phyloP scores from a whole-genome alignment of 2,113 vertebrate species.

The Gadus macrocephalus region DNA sequence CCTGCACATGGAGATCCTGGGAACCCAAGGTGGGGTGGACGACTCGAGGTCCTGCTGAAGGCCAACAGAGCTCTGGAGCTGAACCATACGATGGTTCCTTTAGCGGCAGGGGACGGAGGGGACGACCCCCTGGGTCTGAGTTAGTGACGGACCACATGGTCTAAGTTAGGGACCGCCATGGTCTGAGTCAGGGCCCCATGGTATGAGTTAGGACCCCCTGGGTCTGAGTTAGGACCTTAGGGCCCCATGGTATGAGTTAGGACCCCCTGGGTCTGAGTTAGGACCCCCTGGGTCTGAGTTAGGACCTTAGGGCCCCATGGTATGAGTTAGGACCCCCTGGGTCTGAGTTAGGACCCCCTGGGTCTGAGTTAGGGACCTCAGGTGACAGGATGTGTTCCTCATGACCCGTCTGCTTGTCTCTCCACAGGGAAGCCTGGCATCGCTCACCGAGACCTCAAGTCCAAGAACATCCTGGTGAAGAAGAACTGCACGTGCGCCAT shows the following conservation, averaged over 20 bases:
- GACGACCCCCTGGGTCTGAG: neutral
- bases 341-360: no score
- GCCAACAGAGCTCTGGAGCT: neutral
- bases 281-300: no score
- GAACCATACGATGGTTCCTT: neutral
- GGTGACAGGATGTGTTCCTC: neutral
- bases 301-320: no score
- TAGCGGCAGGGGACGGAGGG: neutral
- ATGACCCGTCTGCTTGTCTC: neutral
- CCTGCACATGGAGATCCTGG: slow-evolving; percentile 97
- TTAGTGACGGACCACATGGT: neutral
- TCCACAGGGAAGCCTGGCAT: slow-evolving; percentile 89
- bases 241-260: no score
- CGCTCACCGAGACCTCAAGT: slow-evolving; percentile 93
- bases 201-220: no score
- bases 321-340: no score
- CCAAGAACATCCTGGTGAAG: slow-evolving; percentile 96
- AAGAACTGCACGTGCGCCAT: slow-evolving; percentile 94
- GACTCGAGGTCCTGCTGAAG: neutral
- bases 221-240: neutral
- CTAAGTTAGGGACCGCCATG: no score
- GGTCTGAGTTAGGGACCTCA: neutral
- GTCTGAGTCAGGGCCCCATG: no score
- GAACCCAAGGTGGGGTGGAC: slow-evolving; percentile 84
- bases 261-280: neutral